A percentile compares a stretch with the other conserved stretches of the same genome.
These are phyloP conservation scores for Cardinalis cardinalis DNA, from an alignment of 2,113 vertebrate species.

Conservation along the genomic window DNA sequence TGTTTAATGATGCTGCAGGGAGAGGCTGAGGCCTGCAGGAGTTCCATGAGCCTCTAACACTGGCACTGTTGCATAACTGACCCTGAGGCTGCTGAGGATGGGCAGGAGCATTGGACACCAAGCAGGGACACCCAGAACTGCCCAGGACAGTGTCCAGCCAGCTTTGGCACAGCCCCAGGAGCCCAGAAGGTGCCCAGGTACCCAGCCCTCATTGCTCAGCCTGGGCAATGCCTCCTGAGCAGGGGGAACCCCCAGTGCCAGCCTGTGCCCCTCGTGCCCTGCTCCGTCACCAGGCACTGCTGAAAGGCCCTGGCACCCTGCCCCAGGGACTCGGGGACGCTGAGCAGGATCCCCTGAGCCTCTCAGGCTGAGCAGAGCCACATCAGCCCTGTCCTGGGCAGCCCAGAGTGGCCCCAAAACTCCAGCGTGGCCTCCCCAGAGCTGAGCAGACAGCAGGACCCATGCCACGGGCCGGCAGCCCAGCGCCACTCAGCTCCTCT, in stretches of 20 bases:
- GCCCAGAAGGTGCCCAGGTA: not conserved
- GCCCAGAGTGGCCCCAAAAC: not conserved
- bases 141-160: not conserved
- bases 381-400: not conserved
- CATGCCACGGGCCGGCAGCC: not conserved
- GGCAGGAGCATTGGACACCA: not conserved
- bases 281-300: not conserved
- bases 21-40: not conserved
- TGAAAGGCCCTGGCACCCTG: not conserved
- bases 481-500: not conserved
- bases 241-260: not conserved
- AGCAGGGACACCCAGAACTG: not conserved
- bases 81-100: not conserved
- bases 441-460: too few species aligned
- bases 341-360: not conserved
- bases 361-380: not conserved
- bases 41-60: not conserved
- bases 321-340: fast-evolving
- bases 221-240: not conserved
- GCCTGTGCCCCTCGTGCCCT: fast-evolving
- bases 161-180: not conserved
- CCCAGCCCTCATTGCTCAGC: not conserved
- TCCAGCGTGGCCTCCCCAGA: not conserved
- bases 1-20: not conserved
- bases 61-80: not conserved